Percentiles rank a stretch among this genome's conserved stretches.
phyloP scores from a whole-genome alignment of 2,113 vertebrate genomes.

The Cygnus buccinator region DNA sequence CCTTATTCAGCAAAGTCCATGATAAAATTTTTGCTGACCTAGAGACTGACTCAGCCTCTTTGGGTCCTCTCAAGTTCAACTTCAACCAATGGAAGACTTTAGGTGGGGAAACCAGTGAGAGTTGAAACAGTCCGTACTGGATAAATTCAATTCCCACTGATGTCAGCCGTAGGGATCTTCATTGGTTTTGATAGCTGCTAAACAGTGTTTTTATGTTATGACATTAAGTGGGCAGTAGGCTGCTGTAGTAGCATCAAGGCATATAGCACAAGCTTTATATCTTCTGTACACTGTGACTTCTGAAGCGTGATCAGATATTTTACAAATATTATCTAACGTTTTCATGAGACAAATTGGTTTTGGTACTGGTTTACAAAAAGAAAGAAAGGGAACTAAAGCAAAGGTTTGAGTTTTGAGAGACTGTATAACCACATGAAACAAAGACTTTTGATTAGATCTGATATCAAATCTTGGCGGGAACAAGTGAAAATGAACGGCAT shows the following conservation, averaged over 20 bases:
- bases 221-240: background rate
- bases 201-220: too few relatives aligned
- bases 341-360: background rate
- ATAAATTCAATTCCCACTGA: background rate
- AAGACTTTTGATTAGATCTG: background rate
- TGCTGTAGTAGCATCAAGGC: background rate
- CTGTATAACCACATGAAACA: background rate
- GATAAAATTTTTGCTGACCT: background rate
- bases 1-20: background rate
- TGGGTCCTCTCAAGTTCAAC: background rate
- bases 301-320: background rate
- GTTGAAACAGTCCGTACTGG: fast-evolving
- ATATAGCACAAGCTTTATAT: background rate
- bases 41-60: background rate
- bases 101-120: background rate
- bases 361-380: background rate
- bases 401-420: background rate
- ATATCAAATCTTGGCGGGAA: background rate
- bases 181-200: background rate
- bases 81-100: background rate
- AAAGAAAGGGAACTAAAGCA: background rate
- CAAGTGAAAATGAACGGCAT: background rate
- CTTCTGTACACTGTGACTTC: background rate
- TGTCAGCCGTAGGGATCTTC: background rate
- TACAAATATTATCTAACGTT: background rate